These are phyloP conservation scores for Blennius ocellaris DNA, from an alignment of 2,113 vertebrate species.

Conservation along the genomic window DNA sequence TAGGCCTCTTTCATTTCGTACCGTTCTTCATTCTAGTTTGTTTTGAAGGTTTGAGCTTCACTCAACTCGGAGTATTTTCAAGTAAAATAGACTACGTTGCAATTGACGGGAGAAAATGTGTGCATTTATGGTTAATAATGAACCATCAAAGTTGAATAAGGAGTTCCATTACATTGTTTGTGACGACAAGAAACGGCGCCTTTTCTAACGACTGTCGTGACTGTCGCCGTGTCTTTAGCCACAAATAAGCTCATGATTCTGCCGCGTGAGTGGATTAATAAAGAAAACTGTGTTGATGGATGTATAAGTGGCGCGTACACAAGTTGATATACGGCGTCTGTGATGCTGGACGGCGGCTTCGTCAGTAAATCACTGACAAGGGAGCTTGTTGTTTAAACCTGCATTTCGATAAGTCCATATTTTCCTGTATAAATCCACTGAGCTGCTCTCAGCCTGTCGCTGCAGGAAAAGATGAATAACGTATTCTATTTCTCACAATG, in stretches of 20 bases:
- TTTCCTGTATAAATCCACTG: neutral
- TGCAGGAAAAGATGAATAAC: conserved; percentile 26
- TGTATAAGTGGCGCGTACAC: neutral
- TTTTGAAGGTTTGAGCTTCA: no score
- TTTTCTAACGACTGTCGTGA: neutral
- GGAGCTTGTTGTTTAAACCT: neutral
- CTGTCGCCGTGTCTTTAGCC: neutral
- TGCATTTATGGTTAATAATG: no score
- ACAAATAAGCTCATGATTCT: conserved; percentile 10
- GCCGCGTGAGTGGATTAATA: neutral
- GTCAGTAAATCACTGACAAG: neutral
- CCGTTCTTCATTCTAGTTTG: no score
- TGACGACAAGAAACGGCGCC: no score
- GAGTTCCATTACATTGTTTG: no score
- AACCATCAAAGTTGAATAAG: no score
- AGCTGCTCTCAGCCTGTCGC: neutral
- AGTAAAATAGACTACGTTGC: no score
- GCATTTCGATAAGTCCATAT: neutral
- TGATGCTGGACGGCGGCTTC: neutral
- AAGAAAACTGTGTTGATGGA: neutral
- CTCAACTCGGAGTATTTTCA: no score
- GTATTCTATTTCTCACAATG: conserved; percentile 39
- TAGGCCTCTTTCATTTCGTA: no score
- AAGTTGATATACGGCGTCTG: neutral
- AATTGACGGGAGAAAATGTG: no score